Conservation (phyloP, 1,140 invertebrate species). For the Bicyclus anynana region DNA sequence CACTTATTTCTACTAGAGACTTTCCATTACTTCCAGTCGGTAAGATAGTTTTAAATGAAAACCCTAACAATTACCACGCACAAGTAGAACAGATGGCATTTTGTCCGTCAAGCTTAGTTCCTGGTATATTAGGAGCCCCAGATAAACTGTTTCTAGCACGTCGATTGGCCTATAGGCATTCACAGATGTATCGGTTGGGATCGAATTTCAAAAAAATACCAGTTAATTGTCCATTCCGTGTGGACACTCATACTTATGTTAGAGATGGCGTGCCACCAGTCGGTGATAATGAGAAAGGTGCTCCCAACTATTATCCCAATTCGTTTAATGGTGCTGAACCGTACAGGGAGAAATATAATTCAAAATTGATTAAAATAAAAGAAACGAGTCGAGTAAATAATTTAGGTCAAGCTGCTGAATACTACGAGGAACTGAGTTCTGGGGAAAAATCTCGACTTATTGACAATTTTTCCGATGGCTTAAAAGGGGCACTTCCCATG, state of each 20-base stretch:
- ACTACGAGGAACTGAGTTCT: conserved; percentile 89
- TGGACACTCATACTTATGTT: conserved; percentile 82
- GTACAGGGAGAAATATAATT: conserved; percentile 65
- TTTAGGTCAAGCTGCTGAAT: conserved; percentile 87
- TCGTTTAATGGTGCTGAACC: conserved; percentile 90
- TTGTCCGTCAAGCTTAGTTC: conserved; percentile 90
- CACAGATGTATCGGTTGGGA: conserved; percentile 92
- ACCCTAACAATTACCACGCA: conserved; percentile 91
- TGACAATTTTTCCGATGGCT: conserved; percentile 87
- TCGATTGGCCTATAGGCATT: conserved; percentile 92
- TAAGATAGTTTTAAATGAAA: conserved; percentile 88
- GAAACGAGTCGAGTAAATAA: conserved; percentile 87
- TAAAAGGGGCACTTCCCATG: conserved; percentile 86
- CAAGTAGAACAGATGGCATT: conserved; percentile 95
- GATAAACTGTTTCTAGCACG: conserved; percentile 94
- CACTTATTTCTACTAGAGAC: conserved; percentile 87
- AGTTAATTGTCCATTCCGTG: conserved; percentile 91
- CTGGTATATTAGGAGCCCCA: conserved; percentile 89
- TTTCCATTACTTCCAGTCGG: conserved; percentile 92
- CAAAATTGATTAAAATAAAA: conserved; percentile 70
- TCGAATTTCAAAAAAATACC: conserved; percentile 92
- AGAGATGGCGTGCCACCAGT: conserved; percentile 89
- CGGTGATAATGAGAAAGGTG: conserved; percentile 83
- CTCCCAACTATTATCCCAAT: conserved; percentile 97
- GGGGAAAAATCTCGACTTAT: conserved; percentile 85